Base-by-base conservation (phyloP, 2,797 vertebrate genomes). In the Oceanodroma leucorhoa region DNA sequence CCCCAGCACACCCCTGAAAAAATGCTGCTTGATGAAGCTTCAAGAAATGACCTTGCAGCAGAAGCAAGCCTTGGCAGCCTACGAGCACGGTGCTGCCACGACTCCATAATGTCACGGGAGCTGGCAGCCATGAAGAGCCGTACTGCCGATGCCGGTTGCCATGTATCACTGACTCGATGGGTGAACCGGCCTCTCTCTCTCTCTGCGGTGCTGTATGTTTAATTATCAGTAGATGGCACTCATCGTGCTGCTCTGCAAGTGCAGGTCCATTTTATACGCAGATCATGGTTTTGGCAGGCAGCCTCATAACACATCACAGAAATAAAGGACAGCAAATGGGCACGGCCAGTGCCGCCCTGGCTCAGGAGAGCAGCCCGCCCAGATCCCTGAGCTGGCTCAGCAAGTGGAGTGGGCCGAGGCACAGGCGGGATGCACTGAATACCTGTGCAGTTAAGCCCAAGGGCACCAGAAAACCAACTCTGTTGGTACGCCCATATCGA, bases 181-280 rank as follows among this genome's bases (percentile, higher is more conserved):
- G 9, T 3, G n/a, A 86, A 8, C 53, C 5, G 3, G 43, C 78
- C 57, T 34, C 41, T 43, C 34, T 45, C 41, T 41, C 30, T 38
- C 57, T 32, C 45, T 27, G 50, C 7, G 1, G 11, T 43, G 90
- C 64, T 75, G 45, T 57, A 6, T 16, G 77, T 71, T 76, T n/a
- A 4, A 23, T 10, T 26, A 55, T 80, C 95, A 40, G 85, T 36
- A 94, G 94, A 19, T 90, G 95, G 85, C 87, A 90, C 89, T 80
- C 80, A 66, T 22, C 57, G 2, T 30, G 77, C 89, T 58, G 55
- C 58, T 83, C 29, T 27, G 75, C 34, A 6, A 62, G 71, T 1
- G 11, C 58, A 12, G 53, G 38, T 45, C 69, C 36, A 2, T 54
- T 65, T 81, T 10, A 5, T 19, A 27, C 0, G 3, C 86, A 43